phyloP scores from a whole-genome alignment of 2,113 vertebrate species.

The Silurus meridionalis region DNA sequence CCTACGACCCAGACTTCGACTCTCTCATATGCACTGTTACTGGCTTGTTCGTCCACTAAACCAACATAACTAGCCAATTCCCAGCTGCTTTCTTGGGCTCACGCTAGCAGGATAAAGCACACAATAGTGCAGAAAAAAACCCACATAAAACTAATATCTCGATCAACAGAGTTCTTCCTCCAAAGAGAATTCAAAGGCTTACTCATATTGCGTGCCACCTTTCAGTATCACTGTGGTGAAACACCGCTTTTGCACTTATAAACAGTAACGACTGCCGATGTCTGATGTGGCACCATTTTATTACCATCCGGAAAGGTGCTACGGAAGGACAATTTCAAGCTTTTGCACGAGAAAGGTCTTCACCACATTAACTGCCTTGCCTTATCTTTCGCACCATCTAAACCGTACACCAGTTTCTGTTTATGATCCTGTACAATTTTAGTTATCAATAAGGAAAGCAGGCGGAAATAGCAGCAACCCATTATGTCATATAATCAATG shows the following conservation, averaged over 20 bases:
- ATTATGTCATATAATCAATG: background rate
- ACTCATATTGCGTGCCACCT: constrained; percentile 1
- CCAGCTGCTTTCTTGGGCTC: constrained; percentile 11
- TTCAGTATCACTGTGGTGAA: background rate
- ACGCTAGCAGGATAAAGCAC: constrained; percentile 21
- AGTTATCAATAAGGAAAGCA: too few relatives aligned
- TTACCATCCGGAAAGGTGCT: background rate
- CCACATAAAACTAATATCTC: background rate
- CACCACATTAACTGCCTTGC: background rate
- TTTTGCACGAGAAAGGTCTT: background rate
- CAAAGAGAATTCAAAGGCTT: constrained; percentile 1
- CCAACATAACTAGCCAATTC: constrained; percentile 56
- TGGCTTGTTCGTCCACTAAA: constrained; percentile 54
- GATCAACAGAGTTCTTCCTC: constrained; percentile 29
- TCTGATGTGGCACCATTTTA: constrained; percentile 1
- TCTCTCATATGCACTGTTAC: constrained; percentile 69
- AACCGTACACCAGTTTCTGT: background rate
- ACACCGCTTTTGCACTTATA: background rate
- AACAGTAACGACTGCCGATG: constrained; percentile 4
- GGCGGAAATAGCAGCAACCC: background rate
- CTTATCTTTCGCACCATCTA: background rate
- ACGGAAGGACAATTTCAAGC: constrained; percentile 2
- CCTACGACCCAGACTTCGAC: constrained; percentile 72
- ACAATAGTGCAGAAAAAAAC: background rate
- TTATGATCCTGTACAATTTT: background rate